Evolutionary conservation across 2,797 vertebrate species (phyloP), one percentile per base, ranked within the genome.

Genomic region (Gastrophryne carolinensis): DNA sequence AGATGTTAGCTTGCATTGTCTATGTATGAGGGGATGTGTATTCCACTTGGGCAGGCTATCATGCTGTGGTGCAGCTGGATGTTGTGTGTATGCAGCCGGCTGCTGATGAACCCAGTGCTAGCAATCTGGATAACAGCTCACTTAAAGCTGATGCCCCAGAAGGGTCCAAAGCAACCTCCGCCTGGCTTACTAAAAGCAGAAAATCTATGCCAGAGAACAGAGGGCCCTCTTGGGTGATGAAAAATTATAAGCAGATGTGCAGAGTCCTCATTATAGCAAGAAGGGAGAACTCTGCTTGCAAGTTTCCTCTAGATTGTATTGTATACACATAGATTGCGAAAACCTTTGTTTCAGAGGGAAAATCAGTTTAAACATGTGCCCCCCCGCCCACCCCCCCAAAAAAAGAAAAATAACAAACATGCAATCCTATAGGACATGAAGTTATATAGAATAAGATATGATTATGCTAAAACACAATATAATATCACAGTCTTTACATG

Each of bases 241-340:
- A 29, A 62, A 53, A 39, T 39, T 19, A 69, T 24, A 24, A 75
- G 52, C 73, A 75, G 73, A 75, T 75, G 73, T 75, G 73, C 17
- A 32, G 19, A n/a, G 15, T 29, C 44, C 57, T 60, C 41, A 68
- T 67, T 75, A 44, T 41, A 29, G 49, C 39, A 61, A 12, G 24
- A 13, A 60, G 10, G 6, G 21, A 54, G 13, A 13, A n/a, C 39
- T n/a, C n/a, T n/a, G n/a, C n/a, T n/a, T n/a, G n/a, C n/a, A n/a
- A n/a, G n/a, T n/a, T n/a, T n/a, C n/a, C n/a, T n/a, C n/a, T n/a
- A n/a, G n/a, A n/a, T n/a, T n/a, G n/a, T n/a, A n/a, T n/a, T n/a
- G n/a, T n/a, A n/a, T n/a, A n/a, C n/a, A n/a, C n/a, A n/a, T n/a
- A n/a, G n/a, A n/a, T n/a, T n/a, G n/a, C n/a, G n/a, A n/a, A n/a